Percentiles rank a stretch among this genome's conserved stretches.
phyloP scores from a whole-genome alignment of 1,140 invertebrate species.

The Danaus melanippus region DNA sequence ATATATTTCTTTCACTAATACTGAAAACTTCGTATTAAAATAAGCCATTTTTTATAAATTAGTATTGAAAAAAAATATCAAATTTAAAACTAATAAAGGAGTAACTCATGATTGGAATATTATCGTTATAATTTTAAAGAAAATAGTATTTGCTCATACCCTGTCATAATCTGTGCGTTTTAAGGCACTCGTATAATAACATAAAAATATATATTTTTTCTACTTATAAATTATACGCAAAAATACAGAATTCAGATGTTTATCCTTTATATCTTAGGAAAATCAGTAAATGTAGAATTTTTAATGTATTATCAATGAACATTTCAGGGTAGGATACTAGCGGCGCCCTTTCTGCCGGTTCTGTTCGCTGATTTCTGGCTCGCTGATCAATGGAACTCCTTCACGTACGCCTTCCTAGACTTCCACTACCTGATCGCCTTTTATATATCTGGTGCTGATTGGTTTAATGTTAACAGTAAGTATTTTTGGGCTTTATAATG shows the following conservation, averaged over 20 bases:
- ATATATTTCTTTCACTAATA: too few relatives aligned
- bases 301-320: background rate
- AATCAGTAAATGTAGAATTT: background rate
- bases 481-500: background rate
- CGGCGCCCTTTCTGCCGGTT: slow-evolving; percentile 96
- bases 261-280: slow-evolving; percentile 8
- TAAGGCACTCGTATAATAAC: too few relatives aligned
- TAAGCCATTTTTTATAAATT: too few relatives aligned
- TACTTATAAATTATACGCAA: too few relatives aligned
- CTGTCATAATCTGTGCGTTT: too few relatives aligned
- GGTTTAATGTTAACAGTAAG: slow-evolving; percentile 76
- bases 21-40: too few relatives aligned
- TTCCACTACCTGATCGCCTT: slow-evolving; percentile 94
- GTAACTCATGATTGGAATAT: too few relatives aligned
- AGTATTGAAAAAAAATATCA: too few relatives aligned
- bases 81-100: too few relatives aligned
- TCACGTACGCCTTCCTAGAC: slow-evolving; percentile 91
- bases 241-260: background rate
- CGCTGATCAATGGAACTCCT: slow-evolving; percentile 97
- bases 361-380: slow-evolving; percentile 99
- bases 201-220: too few relatives aligned
- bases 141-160: too few relatives aligned
- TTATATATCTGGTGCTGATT: slow-evolving; percentile 82
- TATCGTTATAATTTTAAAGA: too few relatives aligned
- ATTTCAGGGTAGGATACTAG: slow-evolving; percentile 85